Evolutionary conservation across 2,797 vertebrate genomes (phyloP).

Genomic region (Sternotherus odoratus): DNA sequence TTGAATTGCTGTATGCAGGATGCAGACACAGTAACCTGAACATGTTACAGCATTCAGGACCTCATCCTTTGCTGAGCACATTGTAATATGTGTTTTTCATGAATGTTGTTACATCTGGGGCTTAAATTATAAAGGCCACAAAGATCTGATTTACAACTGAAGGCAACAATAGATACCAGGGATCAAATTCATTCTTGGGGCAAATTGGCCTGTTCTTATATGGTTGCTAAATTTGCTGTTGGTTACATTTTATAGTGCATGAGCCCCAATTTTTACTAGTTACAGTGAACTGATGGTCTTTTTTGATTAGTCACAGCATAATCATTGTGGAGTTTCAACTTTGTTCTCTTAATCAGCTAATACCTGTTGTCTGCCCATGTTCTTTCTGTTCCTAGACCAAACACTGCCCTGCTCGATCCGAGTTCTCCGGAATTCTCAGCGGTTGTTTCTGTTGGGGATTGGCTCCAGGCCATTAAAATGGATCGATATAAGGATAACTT

Average conservation of each 20-base stretch:
- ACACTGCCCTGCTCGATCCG: slow-evolving; percentile 92
- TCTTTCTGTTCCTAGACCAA: slow-evolving; percentile 83
- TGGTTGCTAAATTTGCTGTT: neutral
- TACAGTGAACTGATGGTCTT: accelerated
- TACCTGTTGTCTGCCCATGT: slow-evolving; percentile 14
- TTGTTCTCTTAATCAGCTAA: slow-evolving; percentile 3
- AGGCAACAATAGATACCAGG: neutral
- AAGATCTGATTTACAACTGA: slow-evolving; percentile 5
- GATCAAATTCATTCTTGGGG: slow-evolving; percentile 3
- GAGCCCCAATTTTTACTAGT: neutral
- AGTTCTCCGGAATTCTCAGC: slow-evolving; percentile 90
- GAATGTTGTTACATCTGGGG: neutral
- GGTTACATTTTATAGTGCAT: neutral
- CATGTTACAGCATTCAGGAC: neutral
- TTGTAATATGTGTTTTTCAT: neutral
- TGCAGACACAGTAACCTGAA: slow-evolving; percentile 7
- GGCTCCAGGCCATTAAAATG: slow-evolving; percentile 98
- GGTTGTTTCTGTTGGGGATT: slow-evolving; percentile 92
- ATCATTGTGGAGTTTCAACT: neutral
- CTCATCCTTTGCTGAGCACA: neutral
- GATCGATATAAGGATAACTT: slow-evolving; percentile 98
- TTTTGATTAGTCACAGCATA: neutral
- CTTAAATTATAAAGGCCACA: neutral
- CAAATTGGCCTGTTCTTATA: neutral
- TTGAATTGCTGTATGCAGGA: neutral